Evolutionary conservation across 2,797 vertebrate species (phyloP).

Genomic region (Loriculus beryllinus): DNA sequence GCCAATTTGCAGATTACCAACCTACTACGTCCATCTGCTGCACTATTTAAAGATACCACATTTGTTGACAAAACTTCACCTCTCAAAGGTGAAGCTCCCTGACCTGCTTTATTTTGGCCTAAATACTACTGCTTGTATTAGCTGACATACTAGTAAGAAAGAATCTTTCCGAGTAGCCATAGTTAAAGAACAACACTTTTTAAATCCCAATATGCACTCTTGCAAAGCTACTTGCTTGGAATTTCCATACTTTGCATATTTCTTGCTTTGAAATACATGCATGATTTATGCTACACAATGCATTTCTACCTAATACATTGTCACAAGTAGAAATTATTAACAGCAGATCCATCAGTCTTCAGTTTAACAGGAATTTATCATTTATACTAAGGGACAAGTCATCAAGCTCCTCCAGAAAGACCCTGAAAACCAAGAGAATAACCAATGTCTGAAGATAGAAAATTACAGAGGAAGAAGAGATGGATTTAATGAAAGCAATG

Average conservation of each 20-base stretch:
- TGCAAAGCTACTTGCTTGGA: not conserved
- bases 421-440: not conserved
- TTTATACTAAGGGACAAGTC: not conserved
- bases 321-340: not conserved
- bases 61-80: not conserved
- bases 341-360: not conserved
- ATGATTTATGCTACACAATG: not conserved
- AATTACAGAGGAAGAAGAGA: not conserved
- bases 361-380: not conserved
- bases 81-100: not conserved
- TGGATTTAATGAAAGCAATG: not conserved
- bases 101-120: not conserved
- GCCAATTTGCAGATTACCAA: not conserved
- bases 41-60: not conserved
- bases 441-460: not conserved
- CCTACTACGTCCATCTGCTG: not conserved
- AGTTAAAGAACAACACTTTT: not conserved
- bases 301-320: not conserved
- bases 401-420: not conserved
- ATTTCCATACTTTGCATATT: not conserved
- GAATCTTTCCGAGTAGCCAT: not conserved
- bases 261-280: not conserved
- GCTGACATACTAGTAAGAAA: not conserved
- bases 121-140: not conserved
- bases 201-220: not conserved